Evolutionary conservation across 2,888 invertebrate species (phyloP).

Genomic region (Allophyes oxyacanthae): DNA sequence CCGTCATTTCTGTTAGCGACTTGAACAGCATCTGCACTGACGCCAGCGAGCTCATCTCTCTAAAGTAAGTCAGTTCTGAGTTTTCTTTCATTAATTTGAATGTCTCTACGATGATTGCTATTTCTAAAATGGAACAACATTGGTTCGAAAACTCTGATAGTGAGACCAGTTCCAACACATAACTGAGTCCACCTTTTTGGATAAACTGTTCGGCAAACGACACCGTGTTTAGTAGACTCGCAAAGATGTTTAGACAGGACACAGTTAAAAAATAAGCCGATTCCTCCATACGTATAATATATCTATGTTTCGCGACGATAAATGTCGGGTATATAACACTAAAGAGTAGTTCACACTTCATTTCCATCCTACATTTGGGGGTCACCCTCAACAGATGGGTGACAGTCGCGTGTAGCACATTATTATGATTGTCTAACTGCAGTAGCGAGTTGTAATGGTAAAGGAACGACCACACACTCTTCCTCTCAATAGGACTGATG

Average conservation of each 20-base stretch:
- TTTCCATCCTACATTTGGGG: slow-evolving; percentile 85
- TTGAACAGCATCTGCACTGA: slow-evolving; percentile 84
- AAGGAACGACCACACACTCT: slow-evolving; percentile 88
- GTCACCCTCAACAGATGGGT: slow-evolving; percentile 90
- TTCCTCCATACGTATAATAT: slow-evolving; percentile 82
- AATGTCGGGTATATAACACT: slow-evolving; percentile 90
- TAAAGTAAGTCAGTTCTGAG: slow-evolving; percentile 69
- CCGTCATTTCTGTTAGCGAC: slow-evolving; percentile 76
- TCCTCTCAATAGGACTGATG: slow-evolving; percentile 72
- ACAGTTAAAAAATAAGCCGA: slow-evolving; percentile 88
- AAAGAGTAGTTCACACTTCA: slow-evolving; percentile 89
- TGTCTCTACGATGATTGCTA: slow-evolving; percentile 90
- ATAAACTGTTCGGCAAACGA: slow-evolving; percentile 90
- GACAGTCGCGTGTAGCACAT: slow-evolving; percentile 88
- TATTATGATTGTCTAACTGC: slow-evolving; percentile 85
- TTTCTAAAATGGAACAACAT: slow-evolving; percentile 90
- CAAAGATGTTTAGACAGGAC: slow-evolving; percentile 90
- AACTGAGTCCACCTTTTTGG: slow-evolving; percentile 88
- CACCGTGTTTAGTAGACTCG: slow-evolving; percentile 87
- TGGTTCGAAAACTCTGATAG: slow-evolving; percentile 88
- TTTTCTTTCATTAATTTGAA: slow-evolving; percentile 81
- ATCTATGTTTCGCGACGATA: slow-evolving; percentile 86
- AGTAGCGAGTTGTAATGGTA: slow-evolving; percentile 89
- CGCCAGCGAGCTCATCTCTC: slow-evolving; percentile 77
- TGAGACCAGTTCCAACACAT: slow-evolving; percentile 87